Conservation (phyloP, 2,797 vertebrate species). For the Botia almorhae region DNA sequence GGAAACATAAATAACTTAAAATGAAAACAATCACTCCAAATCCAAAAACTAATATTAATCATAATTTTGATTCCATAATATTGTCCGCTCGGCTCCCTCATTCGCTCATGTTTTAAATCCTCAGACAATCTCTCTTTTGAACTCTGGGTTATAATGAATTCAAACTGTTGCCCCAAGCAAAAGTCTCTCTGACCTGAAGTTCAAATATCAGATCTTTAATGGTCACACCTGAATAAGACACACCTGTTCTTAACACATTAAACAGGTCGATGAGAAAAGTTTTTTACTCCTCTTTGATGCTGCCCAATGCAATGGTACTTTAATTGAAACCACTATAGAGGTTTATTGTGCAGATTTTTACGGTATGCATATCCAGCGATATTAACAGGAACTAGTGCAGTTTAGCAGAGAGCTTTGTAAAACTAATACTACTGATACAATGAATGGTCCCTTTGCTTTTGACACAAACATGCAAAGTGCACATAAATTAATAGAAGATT, state of each 20-base stretch:
- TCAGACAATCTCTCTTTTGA: constrained; percentile 67
- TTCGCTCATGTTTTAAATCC: constrained; percentile 66
- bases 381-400: constrained; percentile 30
- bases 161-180: constrained; percentile 23
- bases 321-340: not conserved
- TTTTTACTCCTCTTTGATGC: constrained; percentile 1
- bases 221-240: constrained; percentile 45
- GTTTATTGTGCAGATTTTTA: constrained; percentile 20
- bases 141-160: constrained; percentile 40
- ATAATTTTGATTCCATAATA: constrained; percentile 68
- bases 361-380: constrained; percentile 15
- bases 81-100: constrained; percentile 78
- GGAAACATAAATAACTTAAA: constrained; percentile 96
- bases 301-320: not conserved
- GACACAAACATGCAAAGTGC: constrained; percentile 33
- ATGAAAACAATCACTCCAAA: constrained; percentile 86
- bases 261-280: not conserved
- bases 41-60: constrained; percentile 77
- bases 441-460: constrained; percentile 61
- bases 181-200: constrained; percentile 39
- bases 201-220: constrained; percentile 40
- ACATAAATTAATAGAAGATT: constrained; percentile 48
- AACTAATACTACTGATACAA: constrained; percentile 54
- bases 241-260: not conserved
- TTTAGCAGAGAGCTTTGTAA: constrained; percentile 24